phyloP scores from a whole-genome alignment of 1,140 invertebrate species.

The Piezodorus guildinii region DNA sequence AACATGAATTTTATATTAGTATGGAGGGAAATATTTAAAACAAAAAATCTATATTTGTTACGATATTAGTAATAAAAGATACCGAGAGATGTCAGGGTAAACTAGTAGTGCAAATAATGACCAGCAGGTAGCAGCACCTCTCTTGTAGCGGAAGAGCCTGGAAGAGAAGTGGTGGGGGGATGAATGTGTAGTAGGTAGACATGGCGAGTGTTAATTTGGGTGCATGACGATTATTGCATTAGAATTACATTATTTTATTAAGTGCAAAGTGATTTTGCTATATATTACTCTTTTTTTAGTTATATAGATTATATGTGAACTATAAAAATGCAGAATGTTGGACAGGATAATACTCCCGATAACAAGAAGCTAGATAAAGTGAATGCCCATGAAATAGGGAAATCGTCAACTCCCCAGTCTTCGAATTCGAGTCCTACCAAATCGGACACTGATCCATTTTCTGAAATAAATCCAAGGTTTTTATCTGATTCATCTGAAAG shows the following conservation, averaged over 20 bases:
- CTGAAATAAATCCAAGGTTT: conserved; percentile 62
- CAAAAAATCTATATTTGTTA: background rate
- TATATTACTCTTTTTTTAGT: conserved; percentile 20
- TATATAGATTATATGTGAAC: conserved; percentile 30
- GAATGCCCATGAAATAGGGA: conserved; percentile 43
- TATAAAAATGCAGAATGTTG: conserved; percentile 82
- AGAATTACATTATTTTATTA: conserved; percentile 27
- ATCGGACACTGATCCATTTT: conserved; percentile 65
- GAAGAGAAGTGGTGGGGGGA: conserved; percentile 20
- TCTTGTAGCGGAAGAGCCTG: conserved; percentile 23
- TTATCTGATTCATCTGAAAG: conserved; percentile 82
- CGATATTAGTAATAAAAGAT: background rate
- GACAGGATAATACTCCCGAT: conserved; percentile 57
- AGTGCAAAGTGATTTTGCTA: conserved; percentile 28
- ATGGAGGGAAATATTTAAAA: background rate
- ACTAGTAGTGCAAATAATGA: background rate
- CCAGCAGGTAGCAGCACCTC: conserved; percentile 9
- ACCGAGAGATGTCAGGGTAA: background rate
- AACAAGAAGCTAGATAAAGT: conserved; percentile 62
- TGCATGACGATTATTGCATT: conserved; percentile 45
- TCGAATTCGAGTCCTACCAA: conserved; percentile 54
- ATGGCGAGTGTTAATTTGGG: conserved; percentile 57
- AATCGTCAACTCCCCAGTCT: conserved; percentile 47
- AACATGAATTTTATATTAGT: no score
- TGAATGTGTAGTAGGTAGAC: conserved; percentile 44